Percentiles rank a stretch among this genome's conserved stretches.
These are phyloP conservation scores for Cenopis cana DNA, from an alignment of 2,888 invertebrate species.

Conservation along the genomic window DNA sequence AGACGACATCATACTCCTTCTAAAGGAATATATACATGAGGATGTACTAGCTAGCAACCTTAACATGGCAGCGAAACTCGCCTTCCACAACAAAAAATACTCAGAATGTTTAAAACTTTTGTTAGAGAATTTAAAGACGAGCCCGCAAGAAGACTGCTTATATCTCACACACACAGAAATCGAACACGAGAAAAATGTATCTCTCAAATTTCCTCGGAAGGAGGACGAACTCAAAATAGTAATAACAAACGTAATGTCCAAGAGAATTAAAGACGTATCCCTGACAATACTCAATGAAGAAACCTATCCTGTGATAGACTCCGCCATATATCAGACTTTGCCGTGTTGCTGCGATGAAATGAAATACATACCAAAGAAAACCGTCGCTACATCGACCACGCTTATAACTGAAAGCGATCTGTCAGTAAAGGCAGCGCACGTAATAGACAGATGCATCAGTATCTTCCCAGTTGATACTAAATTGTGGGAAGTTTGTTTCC, in stretches of 20 bases:
- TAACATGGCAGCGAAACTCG: slow-evolving; percentile 76
- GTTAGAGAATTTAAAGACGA: slow-evolving; percentile 65
- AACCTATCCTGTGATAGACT: slow-evolving; percentile 64
- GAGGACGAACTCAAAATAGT: slow-evolving; percentile 67
- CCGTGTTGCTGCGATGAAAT: slow-evolving; percentile 75
- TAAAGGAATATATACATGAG: slow-evolving; percentile 72
- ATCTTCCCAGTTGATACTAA: slow-evolving; percentile 71
- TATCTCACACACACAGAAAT: slow-evolving; percentile 65
- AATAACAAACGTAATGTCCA: slow-evolving; percentile 69
- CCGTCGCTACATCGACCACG: slow-evolving; percentile 47
- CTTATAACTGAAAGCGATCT: slow-evolving; percentile 55
- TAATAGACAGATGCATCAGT: slow-evolving; percentile 74
- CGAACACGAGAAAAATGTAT: slow-evolving; percentile 47
- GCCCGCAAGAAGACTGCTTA: slow-evolving; percentile 53
- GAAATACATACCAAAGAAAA: slow-evolving; percentile 58
- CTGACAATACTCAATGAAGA: slow-evolving; percentile 73
- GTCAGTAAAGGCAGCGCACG: slow-evolving; percentile 65
- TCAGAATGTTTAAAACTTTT: slow-evolving; percentile 68
- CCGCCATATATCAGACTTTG: slow-evolving; percentile 58
- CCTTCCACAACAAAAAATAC: slow-evolving; percentile 68
- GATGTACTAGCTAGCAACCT: slow-evolving; percentile 61
- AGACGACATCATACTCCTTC: slow-evolving; percentile 67
- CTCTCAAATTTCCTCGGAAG: slow-evolving; percentile 50
- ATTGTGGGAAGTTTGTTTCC: slow-evolving; percentile 76
- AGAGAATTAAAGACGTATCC: slow-evolving; percentile 75